phyloP scores from a whole-genome alignment of 2,113 vertebrate species.

The Notothenia rossii region DNA sequence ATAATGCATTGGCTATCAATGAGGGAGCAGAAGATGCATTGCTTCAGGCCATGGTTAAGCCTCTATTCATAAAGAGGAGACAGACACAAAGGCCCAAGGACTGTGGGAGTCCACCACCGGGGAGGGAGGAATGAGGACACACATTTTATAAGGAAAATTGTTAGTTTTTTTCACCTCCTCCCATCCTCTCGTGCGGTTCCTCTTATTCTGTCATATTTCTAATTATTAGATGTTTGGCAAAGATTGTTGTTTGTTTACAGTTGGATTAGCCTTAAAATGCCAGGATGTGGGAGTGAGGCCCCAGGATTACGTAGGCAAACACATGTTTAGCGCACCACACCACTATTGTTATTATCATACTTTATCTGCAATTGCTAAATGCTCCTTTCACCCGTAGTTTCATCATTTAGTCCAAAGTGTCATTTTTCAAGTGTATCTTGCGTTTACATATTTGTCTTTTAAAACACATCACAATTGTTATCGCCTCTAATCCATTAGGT shows the following conservation, averaged over 20 bases:
- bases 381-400: slow-evolving; percentile 29
- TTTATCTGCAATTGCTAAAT: slow-evolving; percentile 49
- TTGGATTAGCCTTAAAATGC: slow-evolving; percentile 56
- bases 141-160: slow-evolving; percentile 57
- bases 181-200: slow-evolving; percentile 3
- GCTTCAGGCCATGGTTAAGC: slow-evolving; percentile 84
- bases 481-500: slow-evolving; percentile 31
- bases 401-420: not conserved
- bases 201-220: slow-evolving; percentile 53
- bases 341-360: slow-evolving; percentile 47
- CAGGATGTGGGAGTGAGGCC: slow-evolving; percentile 51
- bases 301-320: slow-evolving; percentile 59
- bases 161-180: not conserved
- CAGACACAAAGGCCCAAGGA: slow-evolving; percentile 84
- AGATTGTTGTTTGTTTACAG: slow-evolving; percentile 54
- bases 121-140: slow-evolving; percentile 75
- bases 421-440: not conserved
- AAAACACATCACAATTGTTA: slow-evolving; percentile 14
- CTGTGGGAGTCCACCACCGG: slow-evolving; percentile 81
- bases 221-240: slow-evolving; percentile 56
- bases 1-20: slow-evolving; percentile 86
- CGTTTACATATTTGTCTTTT: slow-evolving; percentile 7
- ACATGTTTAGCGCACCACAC: slow-evolving; percentile 41
- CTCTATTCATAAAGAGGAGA: slow-evolving; percentile 82
- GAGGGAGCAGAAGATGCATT: slow-evolving; percentile 83